Evolutionary conservation across 2,888 invertebrate species (phyloP).

Genomic region (Nomada ferruginata): DNA sequence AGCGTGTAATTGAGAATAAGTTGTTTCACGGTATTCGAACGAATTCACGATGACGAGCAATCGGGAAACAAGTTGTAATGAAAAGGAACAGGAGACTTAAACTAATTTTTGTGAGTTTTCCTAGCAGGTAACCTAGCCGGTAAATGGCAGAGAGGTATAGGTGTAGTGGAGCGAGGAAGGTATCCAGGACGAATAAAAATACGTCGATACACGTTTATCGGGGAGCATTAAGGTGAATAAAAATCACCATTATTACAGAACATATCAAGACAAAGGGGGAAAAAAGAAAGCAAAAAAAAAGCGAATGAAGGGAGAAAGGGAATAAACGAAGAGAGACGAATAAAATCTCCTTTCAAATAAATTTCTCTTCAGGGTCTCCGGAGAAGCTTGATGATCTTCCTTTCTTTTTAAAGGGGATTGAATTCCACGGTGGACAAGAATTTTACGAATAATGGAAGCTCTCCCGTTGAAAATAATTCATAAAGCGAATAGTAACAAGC

Average conservation of each 20-base stretch:
- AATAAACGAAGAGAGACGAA: slow-evolving; percentile 19
- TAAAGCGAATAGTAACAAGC: slow-evolving; percentile 38
- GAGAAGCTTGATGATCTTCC: slow-evolving; percentile 38
- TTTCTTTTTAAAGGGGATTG: slow-evolving; percentile 39
- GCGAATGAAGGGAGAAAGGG: background rate
- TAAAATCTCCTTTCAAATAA: slow-evolving; percentile 52
- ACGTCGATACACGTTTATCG: slow-evolving; percentile 49
- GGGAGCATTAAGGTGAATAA: slow-evolving; percentile 3
- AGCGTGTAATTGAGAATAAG: background rate
- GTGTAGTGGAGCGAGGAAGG: background rate
- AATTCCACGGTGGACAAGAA: slow-evolving; percentile 32
- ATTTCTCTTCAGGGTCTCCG: slow-evolving; percentile 48
- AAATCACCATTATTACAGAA: slow-evolving; percentile 30
- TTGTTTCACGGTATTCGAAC: background rate
- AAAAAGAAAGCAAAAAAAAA: no score
- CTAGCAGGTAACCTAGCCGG: slow-evolving; percentile 28
- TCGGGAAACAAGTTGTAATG: slow-evolving; percentile 3
- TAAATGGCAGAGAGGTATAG: background rate
- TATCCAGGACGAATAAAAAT: slow-evolving; percentile 6
- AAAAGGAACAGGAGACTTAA: background rate
- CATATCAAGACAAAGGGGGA: slow-evolving; percentile 7
- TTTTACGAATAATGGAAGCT: slow-evolving; percentile 50
- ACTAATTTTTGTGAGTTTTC: slow-evolving; percentile 23
- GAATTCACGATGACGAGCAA: slow-evolving; percentile 2
- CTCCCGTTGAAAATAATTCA: slow-evolving; percentile 42